Percentiles rank a stretch among this genome's conserved stretches.
Evolutionary conservation across 1,140 invertebrate genomes (phyloP).

Genomic region (Caenorhabditis inopinata): DNA sequence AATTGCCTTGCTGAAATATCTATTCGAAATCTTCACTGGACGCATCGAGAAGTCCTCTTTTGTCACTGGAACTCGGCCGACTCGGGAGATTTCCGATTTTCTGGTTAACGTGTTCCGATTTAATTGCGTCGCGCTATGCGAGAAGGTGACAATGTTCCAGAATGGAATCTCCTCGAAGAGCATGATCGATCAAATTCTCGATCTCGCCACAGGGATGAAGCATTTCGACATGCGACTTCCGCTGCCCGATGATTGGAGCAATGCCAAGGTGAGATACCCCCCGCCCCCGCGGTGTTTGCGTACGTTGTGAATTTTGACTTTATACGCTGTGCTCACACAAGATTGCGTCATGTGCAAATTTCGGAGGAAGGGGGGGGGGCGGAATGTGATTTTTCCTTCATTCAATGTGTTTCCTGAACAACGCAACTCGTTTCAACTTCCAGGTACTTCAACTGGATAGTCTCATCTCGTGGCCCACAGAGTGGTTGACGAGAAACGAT

Average conservation of each 20-base stretch:
- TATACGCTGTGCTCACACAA: no score
- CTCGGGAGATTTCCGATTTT: background rate
- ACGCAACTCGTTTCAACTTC: no score
- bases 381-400: no score
- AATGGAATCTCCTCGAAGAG: background rate
- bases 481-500: background rate
- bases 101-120: background rate
- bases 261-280: background rate
- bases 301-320: no score
- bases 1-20: background rate
- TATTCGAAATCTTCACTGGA: conserved; percentile 5
- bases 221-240: background rate
- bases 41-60: background rate
- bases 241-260: background rate
- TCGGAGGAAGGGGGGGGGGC: no score
- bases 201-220: background rate
- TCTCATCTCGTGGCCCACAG: background rate
- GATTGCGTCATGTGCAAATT: no score
- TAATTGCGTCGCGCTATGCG: background rate
- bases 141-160: background rate
- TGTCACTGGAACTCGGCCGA: background rate
- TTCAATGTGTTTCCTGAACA: no score
- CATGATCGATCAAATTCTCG: background rate
- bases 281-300: no score
- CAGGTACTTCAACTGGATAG: background rate